Conservation (phyloP, 1,140 invertebrate genomes). For the Goniozus legneri region DNA sequence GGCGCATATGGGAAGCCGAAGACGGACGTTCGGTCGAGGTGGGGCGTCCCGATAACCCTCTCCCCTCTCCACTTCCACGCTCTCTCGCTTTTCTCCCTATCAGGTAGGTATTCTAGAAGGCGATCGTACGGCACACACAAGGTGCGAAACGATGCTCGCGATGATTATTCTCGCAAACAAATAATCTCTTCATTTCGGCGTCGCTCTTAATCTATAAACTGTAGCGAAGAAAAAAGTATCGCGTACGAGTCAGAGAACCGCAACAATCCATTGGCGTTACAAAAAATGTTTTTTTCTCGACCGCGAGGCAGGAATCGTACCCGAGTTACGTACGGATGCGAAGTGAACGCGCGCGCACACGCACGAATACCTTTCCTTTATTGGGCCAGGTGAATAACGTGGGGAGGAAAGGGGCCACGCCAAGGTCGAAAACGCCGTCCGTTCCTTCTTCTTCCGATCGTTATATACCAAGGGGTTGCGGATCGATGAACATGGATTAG, state of each 20-base stretch:
- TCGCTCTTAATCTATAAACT: too few relatives aligned
- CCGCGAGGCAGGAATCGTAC: too few relatives aligned
- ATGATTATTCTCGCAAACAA: too few relatives aligned
- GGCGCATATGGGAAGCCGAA: slow-evolving; percentile 15
- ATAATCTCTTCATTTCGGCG: too few relatives aligned
- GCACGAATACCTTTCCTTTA: slow-evolving; percentile 28
- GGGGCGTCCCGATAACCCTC: slow-evolving; percentile 31
- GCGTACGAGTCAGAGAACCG: too few relatives aligned
- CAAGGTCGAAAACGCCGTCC: slow-evolving; percentile 35
- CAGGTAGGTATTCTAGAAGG: too few relatives aligned
- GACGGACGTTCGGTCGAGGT: too few relatives aligned
- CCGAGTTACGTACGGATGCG: too few relatives aligned
- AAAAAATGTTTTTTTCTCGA: too few relatives aligned
- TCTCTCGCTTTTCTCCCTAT: background rate
- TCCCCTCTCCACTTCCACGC: background rate
- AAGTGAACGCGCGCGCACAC: background rate
- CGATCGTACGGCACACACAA: slow-evolving; percentile 41
- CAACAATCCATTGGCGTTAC: too few relatives aligned
- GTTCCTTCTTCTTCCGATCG: slow-evolving; percentile 37
- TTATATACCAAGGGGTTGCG: slow-evolving; percentile 46
- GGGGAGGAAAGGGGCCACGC: slow-evolving; percentile 26
- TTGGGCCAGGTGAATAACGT: slow-evolving; percentile 48
- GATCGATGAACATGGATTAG: slow-evolving; percentile 51
- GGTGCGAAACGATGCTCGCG: too few relatives aligned
- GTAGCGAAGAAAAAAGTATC: slow-evolving; percentile 15